Conservation (phyloP, 2,113 vertebrate species). For the Oenanthe melanoleuca region DNA sequence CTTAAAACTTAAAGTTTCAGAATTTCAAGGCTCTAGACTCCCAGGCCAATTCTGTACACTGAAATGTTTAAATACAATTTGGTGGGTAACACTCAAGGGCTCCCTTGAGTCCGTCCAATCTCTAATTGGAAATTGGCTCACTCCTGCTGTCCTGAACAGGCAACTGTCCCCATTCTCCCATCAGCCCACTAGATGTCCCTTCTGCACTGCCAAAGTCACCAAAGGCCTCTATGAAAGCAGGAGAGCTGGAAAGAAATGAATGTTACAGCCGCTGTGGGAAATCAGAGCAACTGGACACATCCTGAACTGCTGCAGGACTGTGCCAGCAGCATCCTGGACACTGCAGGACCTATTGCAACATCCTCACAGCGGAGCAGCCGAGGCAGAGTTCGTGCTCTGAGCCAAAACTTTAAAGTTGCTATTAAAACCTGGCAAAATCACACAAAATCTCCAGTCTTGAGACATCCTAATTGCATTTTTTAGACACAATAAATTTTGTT, state of each 20-base stretch:
- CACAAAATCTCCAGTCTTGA: not conserved
- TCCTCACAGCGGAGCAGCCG: not conserved
- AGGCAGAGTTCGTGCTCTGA: not conserved
- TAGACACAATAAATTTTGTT: not conserved
- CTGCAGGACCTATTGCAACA: not conserved
- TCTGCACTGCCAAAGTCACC: not conserved
- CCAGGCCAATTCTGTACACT: not conserved
- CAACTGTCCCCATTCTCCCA: not conserved
- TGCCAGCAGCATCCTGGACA: not conserved
- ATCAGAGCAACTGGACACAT: not conserved
- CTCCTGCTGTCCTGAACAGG: too few species aligned
- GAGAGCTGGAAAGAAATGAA: not conserved
- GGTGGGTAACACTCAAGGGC: not conserved
- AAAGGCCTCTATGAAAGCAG: not conserved
- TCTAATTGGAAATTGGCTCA: not conserved
- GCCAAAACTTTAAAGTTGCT: not conserved
- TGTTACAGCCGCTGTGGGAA: not conserved
- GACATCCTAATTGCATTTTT: not conserved
- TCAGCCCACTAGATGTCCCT: conserved; percentile 27
- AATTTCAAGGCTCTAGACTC: not conserved
- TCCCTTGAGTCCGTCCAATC: not conserved
- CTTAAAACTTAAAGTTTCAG: not conserved
- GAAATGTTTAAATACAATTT: not conserved
- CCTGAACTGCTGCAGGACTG: not conserved
- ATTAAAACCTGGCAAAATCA: not conserved